Conservation (phyloP, 2,113 vertebrate species). For the Entosphenus tridentatus region DNA sequence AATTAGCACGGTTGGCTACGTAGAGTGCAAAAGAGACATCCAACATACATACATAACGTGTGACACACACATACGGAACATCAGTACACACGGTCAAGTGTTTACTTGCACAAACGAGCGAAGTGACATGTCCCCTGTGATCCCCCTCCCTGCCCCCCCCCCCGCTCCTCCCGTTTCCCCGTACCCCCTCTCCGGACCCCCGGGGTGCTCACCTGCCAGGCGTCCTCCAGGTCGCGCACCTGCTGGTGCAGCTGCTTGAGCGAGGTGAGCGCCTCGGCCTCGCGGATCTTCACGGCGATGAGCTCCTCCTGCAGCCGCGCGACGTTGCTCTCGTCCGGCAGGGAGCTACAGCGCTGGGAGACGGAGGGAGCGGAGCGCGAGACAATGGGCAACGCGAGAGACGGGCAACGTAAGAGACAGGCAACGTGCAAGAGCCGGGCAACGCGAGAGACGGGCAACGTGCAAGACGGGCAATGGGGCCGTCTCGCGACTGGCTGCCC, state of each 20-base stretch:
- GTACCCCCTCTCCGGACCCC: too few species aligned
- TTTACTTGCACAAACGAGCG: too few species aligned
- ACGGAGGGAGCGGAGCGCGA: background rate
- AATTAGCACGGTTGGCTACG: background rate
- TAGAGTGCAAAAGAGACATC: background rate
- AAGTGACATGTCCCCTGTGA: background rate
- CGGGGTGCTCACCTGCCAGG: constrained; percentile 47
- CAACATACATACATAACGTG: background rate
- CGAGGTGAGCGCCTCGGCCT: constrained; percentile 40
- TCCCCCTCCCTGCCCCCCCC: background rate
- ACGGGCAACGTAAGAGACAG: too few species aligned
- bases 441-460: too few species aligned
- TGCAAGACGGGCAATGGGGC: too few species aligned
- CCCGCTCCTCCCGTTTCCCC: too few species aligned
- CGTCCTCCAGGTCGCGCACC: constrained; percentile 59
- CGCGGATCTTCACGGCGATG: constrained; percentile 50
- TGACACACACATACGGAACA: too few species aligned
- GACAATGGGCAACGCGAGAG: background rate
- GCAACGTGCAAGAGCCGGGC: background rate
- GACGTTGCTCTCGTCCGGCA: constrained; percentile 67
- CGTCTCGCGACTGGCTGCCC: too few species aligned
- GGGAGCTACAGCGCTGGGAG: constrained; percentile 39
- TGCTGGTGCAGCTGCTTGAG: constrained; percentile 50
- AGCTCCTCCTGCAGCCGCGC: constrained; percentile 57
- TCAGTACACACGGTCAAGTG: too few species aligned